phyloP scores from a whole-genome alignment of 2,888 invertebrate genomes.

The Rotaria socialis region DNA sequence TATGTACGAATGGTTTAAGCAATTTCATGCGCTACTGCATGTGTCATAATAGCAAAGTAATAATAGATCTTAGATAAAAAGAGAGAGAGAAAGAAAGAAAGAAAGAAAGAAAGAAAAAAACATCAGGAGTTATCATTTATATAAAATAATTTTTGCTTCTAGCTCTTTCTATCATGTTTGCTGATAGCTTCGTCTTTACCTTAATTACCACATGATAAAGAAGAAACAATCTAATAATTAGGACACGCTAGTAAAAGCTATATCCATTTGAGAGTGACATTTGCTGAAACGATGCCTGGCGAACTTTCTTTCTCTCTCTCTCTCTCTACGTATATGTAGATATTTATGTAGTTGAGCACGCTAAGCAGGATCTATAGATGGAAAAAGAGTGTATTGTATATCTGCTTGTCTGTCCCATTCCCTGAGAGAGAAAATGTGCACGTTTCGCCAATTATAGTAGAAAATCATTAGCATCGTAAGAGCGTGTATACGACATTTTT shows the following conservation, averaged over 20 bases:
- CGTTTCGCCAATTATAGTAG: constrained; percentile 11
- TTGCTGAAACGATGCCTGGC: neutral
- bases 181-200: neutral
- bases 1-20: neutral
- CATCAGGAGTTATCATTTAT: neutral
- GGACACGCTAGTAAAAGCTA: neutral
- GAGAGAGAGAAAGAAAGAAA: no score
- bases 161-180: neutral
- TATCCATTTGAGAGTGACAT: neutral
- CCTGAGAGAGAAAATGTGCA: neutral
- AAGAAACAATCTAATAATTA: neutral
- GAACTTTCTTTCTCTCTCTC: neutral
- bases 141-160: neutral
- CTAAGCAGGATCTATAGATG: neutral
- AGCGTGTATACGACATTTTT: constrained; percentile 8
- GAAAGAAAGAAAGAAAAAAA: neutral
- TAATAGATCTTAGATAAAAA: neutral
- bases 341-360: neutral
- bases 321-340: neutral
- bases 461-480: neutral
- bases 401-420: neutral
- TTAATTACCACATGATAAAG: neutral
- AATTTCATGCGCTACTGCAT: neutral
- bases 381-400: neutral
- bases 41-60: neutral